phyloP scores from a whole-genome alignment of 1,140 invertebrate genomes.

The Caerostris darwini region DNA sequence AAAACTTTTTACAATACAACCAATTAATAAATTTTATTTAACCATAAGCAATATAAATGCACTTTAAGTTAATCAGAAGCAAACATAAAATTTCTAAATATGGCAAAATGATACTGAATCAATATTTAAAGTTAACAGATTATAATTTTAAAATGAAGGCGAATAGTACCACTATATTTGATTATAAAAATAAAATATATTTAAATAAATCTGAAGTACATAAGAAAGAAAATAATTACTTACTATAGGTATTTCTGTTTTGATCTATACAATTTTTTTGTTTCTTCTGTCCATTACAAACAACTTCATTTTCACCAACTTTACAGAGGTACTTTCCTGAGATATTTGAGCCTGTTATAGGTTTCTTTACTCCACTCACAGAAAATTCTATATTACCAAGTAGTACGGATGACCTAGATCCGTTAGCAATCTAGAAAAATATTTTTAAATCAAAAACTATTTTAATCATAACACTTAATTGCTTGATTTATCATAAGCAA shows the following conservation, averaged over 20 bases:
- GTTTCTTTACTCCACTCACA: constrained; percentile 56
- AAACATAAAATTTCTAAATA: no score
- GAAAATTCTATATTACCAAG: constrained; percentile 69
- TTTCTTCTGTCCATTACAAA: constrained; percentile 49
- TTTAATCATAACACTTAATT: neutral
- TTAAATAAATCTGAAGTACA: no score
- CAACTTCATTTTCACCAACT: neutral
- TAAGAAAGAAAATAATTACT: neutral
- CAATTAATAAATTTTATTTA: no score
- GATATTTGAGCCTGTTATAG: constrained; percentile 13
- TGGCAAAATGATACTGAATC: no score
- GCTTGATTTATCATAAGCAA: no score
- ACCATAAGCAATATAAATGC: no score
- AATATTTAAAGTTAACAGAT: no score
- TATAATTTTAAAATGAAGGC: no score
- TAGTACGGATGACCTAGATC: constrained; percentile 69
- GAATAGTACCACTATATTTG: no score
- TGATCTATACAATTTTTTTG: constrained; percentile 56
- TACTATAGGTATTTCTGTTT: constrained; percentile 73
- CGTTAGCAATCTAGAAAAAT: constrained; percentile 63
- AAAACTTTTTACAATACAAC: no score
- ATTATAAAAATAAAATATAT: no score
- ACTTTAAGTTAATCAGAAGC: no score
- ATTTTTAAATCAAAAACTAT: neutral
- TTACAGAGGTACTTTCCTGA: constrained; percentile 64